Evolutionary conservation across 2,888 invertebrate genomes (phyloP), one percentile per base, ranked within the genome.

Genomic region (Acrocera orbiculus): DNA sequence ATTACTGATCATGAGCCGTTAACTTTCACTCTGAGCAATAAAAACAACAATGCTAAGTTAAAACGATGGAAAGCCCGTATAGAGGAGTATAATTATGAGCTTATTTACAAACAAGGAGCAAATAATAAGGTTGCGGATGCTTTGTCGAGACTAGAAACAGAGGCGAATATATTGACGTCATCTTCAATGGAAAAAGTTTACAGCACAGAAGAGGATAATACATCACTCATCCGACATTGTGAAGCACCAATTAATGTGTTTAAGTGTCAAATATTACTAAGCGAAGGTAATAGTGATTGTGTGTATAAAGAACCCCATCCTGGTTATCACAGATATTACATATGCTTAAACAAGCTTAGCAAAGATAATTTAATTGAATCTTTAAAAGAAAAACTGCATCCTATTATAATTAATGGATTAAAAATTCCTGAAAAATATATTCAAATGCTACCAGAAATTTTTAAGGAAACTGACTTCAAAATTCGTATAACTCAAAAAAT

Each of bases 121-220:
- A 32, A 34, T 1, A 40, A 40, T 23, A 8, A 28, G 1, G 37
- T 40, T 0, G 35, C 40, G 7, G 38, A 42, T 30, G 40, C 40
- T 9, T 4, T 39, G 2, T 36, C 38, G n/a, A 19, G 37, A 27
- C 25, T 39, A 4, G 24, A 29, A 8, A 13, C 8, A 13, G 31
- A 36, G 20, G 9, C 13, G 2, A 36, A 34, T 13, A 15, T 15
- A 2, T 7, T 25, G 3, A 23, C 34, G 7, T n/a, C 25, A n/a
- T 19, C 15, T 3, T 15, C 14, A 8, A 2, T 9, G 5, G 14
- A 33, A 25, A 41, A 40, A 3, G 17, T 35, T 2, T 40, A 42
- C 31, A 40, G 40, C 27, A 40, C 38, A 3, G 39, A 44, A n/a
- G 38, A 43, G 19, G 41, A 42, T 20, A 33, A 27, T 15, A 24